Conservation (phyloP, 2,888 invertebrate species). For the Thereva unica region DNA sequence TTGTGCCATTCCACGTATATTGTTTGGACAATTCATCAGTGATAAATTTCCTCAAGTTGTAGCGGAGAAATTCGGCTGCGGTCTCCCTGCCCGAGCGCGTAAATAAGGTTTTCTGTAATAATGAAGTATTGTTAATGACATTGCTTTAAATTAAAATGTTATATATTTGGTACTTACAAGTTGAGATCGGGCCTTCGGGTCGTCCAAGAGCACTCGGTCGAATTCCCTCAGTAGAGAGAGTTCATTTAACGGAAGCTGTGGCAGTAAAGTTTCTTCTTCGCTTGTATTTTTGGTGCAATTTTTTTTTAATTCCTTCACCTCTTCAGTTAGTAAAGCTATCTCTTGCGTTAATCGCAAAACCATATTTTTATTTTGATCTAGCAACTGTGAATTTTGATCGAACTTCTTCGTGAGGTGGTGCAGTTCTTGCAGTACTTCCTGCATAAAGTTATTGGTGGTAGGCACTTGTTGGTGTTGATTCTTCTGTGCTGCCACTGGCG, state of each 20-base stretch:
- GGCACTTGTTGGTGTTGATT: not conserved
- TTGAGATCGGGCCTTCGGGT: no score
- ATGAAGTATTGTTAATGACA: no score
- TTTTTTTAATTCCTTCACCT: not conserved
- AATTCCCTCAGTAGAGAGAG: not conserved
- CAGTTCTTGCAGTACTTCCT: constrained; percentile 1
- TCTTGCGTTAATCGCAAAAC: not conserved
- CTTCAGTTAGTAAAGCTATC: not conserved
- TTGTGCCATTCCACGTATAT: no score
- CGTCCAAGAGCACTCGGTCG: not conserved
- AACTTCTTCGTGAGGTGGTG: not conserved
- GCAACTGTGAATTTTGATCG: not conserved
- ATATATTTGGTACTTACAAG: no score
- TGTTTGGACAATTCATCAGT: no score
- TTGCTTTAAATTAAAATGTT: no score
- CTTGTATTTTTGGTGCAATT: not conserved
- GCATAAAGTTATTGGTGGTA: not conserved
- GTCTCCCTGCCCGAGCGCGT: no score
- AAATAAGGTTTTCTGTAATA: no score
- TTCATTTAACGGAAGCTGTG: not conserved
- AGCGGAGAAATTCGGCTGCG: no score
- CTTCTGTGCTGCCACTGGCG: no score
- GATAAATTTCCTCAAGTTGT: no score
- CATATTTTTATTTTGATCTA: not conserved
- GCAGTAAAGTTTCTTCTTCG: constrained; percentile 1